phyloP scores from a whole-genome alignment of 2,888 invertebrate genomes.

The Gnatocerus cornutus region DNA sequence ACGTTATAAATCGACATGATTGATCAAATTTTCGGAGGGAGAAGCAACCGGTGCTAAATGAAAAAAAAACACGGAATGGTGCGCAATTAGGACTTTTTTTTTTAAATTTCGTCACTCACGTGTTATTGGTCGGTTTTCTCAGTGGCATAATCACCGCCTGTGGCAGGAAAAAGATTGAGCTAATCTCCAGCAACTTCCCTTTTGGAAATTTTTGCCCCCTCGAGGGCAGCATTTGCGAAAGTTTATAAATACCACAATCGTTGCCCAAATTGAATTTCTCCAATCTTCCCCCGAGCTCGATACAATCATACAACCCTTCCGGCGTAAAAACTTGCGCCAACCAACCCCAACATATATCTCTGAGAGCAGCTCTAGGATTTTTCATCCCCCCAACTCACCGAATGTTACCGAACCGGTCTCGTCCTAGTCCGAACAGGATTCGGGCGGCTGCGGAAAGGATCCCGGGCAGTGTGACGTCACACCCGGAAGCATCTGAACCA shows the following conservation, averaged over 20 bases:
- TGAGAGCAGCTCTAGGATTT: conserved; percentile 34
- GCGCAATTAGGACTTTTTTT: no score
- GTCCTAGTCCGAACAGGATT: conserved; percentile 59
- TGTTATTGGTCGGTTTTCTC: no score
- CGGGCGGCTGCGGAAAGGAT: conserved; percentile 66
- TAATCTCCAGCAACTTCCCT: no score
- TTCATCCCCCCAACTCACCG: conserved; percentile 50
- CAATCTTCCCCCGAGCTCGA: conserved; percentile 13
- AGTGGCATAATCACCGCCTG: no score
- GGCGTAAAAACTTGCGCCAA: conserved; percentile 37
- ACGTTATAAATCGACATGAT: conserved; percentile 46
- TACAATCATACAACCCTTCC: conserved; percentile 35
- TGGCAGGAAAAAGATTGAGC: no score
- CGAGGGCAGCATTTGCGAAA: no score
- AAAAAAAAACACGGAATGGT: background rate
- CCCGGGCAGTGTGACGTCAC: conserved; percentile 71
- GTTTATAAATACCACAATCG: background rate
- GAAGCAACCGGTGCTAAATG: conserved; percentile 1
- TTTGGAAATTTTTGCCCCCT: no score
- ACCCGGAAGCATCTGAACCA: conserved; percentile 66
- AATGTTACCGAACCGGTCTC: conserved; percentile 52
- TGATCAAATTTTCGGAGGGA: conserved; percentile 36
- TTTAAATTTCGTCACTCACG: no score
- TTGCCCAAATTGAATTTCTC: conserved; percentile 23
- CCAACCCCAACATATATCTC: conserved; percentile 39